Percentiles rank a stretch among this genome's conserved stretches.
Conservation (phyloP, 2,888 invertebrate species). For the Allophyes oxyacanthae region DNA sequence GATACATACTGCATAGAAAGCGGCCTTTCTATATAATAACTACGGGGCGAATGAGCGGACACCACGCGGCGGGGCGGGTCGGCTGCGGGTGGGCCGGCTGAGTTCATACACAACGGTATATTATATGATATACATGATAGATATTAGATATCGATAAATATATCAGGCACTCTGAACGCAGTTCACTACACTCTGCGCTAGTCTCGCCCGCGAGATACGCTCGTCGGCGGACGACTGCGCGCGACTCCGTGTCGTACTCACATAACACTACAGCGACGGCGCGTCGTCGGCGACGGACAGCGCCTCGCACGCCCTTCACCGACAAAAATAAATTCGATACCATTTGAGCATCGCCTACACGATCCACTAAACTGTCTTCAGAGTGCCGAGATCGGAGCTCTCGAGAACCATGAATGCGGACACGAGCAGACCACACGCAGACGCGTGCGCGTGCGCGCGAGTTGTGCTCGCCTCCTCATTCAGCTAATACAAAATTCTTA, state of each 20-base stretch:
- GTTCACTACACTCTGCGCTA: neutral
- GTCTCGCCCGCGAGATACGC: neutral
- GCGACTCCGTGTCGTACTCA: neutral
- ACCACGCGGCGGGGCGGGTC: neutral
- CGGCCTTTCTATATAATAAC: neutral
- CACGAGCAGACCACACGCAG: too few species aligned
- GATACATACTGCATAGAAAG: constrained; percentile 32
- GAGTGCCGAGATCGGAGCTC: neutral
- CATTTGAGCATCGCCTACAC: constrained; percentile 13
- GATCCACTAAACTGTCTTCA: constrained; percentile 1
- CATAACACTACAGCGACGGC: neutral
- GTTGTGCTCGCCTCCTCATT: constrained; percentile 1
- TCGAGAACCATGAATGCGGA: too few species aligned
- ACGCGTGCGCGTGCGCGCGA: too few species aligned
- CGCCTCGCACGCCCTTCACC: neutral
- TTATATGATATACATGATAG: too few species aligned
- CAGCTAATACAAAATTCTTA: constrained; percentile 70
- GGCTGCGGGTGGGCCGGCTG: too few species aligned
- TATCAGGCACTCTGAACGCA: constrained; percentile 12
- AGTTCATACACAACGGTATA: neutral
- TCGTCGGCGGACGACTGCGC: neutral
- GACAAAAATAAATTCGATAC: constrained; percentile 18
- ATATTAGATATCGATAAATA: neutral
- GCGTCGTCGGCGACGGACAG: neutral
- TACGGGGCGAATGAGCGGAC: neutral